Percentiles rank a stretch among this genome's conserved stretches.
These are phyloP conservation scores for Orthosia cruda DNA, from an alignment of 2,888 invertebrate genomes.

Conservation along the genomic window DNA sequence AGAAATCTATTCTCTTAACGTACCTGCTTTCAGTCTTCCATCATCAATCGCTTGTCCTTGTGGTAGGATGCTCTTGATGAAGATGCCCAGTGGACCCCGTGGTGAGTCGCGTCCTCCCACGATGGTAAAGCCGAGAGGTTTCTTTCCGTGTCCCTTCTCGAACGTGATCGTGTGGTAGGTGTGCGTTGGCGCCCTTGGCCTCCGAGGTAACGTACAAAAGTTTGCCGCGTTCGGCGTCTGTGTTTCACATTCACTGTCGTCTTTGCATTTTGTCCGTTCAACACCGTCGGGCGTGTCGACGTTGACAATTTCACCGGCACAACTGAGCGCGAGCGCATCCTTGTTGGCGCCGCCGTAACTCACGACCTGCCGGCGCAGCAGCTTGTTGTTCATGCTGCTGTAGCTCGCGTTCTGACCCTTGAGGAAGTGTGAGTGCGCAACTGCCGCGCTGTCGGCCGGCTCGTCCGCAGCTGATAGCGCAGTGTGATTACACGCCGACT, in stretches of 20 bases:
- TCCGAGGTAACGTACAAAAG: slow-evolving; percentile 94
- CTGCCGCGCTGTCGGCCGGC: slow-evolving; percentile 81
- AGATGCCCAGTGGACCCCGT: slow-evolving; percentile 96
- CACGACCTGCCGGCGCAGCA: slow-evolving; percentile 91
- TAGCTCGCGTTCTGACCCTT: slow-evolving; percentile 92
- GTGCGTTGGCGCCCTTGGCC: slow-evolving; percentile 93
- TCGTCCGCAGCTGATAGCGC: slow-evolving; percentile 89
- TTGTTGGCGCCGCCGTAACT: slow-evolving; percentile 91
- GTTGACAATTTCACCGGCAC: slow-evolving; percentile 85
- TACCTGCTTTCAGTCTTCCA: slow-evolving; percentile 96
- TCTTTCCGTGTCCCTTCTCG: slow-evolving; percentile 96
- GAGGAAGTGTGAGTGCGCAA: slow-evolving; percentile 92
- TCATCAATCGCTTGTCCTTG: slow-evolving; percentile 96
- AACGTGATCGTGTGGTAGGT: slow-evolving; percentile 94
- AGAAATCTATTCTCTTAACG: slow-evolving; percentile 54
- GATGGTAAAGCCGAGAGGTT: slow-evolving; percentile 97
- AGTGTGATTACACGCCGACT: slow-evolving; percentile 88
- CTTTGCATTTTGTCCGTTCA: slow-evolving; percentile 81
- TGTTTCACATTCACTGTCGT: slow-evolving; percentile 84
- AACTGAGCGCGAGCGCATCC: slow-evolving; percentile 86
- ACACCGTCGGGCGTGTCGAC: slow-evolving; percentile 85
- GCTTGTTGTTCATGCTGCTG: slow-evolving; percentile 92
- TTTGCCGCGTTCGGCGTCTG: slow-evolving; percentile 91
- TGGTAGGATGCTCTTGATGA: slow-evolving; percentile 96
- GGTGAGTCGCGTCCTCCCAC: slow-evolving; percentile 97